phyloP scores from a whole-genome alignment of 2,797 vertebrate genomes.

The Aselliscus stoliczkanus region DNA sequence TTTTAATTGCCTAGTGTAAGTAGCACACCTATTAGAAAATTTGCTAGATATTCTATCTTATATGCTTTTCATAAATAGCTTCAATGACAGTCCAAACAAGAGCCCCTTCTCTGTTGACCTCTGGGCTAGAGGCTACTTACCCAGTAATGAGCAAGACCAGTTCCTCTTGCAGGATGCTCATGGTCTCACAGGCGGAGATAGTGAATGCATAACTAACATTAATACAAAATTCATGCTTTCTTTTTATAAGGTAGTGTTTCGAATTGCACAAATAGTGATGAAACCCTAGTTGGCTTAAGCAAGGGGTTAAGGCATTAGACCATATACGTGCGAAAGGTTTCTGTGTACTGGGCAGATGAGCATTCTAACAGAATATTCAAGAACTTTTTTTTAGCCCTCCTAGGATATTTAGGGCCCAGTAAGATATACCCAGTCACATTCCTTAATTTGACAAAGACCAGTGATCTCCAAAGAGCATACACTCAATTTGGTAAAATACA shows the following conservation, averaged over 20 bases:
- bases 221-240: background rate
- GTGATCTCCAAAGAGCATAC: background rate
- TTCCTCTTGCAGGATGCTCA: background rate
- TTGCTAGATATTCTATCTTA: background rate
- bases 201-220: background rate
- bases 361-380: background rate
- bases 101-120: background rate
- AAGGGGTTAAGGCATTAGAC: background rate
- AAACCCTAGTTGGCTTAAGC: background rate
- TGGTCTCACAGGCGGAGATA: no score
- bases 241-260: background rate
- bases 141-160: background rate
- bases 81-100: background rate
- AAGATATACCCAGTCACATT: background rate
- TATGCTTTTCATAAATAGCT: background rate
- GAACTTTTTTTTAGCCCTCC: background rate
- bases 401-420: background rate
- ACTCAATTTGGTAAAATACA: background rate
- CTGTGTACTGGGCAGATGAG: background rate
- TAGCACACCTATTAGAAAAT: background rate
- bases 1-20: background rate
- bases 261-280: background rate
- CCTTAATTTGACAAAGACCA: background rate
- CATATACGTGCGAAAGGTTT: background rate
- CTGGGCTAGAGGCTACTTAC: background rate